Evolutionary conservation across 2,888 invertebrate genomes (phyloP), one percentile per base, ranked within the genome.

Genomic region (Meta bourneti): DNA sequence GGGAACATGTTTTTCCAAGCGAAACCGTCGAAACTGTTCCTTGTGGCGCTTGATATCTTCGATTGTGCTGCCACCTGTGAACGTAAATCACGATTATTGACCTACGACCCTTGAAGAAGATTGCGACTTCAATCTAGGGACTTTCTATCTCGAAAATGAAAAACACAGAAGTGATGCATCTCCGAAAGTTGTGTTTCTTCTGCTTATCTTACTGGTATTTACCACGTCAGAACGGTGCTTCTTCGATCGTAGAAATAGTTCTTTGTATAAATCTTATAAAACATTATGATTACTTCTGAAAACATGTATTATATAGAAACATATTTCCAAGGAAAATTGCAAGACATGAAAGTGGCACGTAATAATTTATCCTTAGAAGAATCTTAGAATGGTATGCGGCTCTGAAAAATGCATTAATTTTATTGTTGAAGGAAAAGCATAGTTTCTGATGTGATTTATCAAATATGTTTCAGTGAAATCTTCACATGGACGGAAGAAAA

Each of bases 51-150:
- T 78, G 52, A 78, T 86, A 78, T 86, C 69, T 51, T 19, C 51
- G 85, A 78, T 49, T 48, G 61, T 78, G 61, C 77, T 70, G 70
- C 61, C 49, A 70, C 70, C 20, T 51, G 51, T 48, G 75, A 54
- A 49, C 61, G 69, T 75, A 78, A 83, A 86, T 82, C 81, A 70
- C 70, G 70, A 71, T 71, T 82, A 82, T 82, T 82, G 81, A 82
- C 69, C 74, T 74, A 74, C 19, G 74, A 74, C 34, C 20, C 34
- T 34, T 19, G 34, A 20, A 74, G 11, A n/a, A 20, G 20, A 72
- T 20, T 19, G 19, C 74, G 34, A 74, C 19, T 34, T 34, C 74
- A 74, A 34, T 61, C 61, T 61, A 9, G 11, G 61, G 11, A 16
- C 0, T 34, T 61, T 9, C 61, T 61, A 0, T 9, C 16, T 9